Percentiles rank a stretch among this genome's conserved stretches.
Evolutionary conservation across 2,113 vertebrate genomes (phyloP).

Genomic region (Lophotis ruficrista): DNA sequence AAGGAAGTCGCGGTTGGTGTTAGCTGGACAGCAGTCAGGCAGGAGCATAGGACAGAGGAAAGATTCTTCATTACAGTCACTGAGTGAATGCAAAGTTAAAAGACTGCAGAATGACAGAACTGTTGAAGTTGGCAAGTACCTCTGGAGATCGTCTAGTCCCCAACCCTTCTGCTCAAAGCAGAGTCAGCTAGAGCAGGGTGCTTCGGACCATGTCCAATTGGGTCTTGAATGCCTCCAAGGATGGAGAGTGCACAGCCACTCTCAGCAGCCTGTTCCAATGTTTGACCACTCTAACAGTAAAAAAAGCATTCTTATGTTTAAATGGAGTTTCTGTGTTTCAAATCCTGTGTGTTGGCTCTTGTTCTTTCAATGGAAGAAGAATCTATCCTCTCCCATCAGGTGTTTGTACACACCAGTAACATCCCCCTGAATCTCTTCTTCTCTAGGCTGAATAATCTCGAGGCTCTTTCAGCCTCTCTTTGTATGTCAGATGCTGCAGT

Average conservation of each 20-base stretch:
- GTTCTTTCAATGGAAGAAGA: background rate
- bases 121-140: background rate
- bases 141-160: background rate
- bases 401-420: background rate
- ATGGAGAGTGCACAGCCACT: background rate
- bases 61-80: background rate
- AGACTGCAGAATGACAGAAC: background rate
- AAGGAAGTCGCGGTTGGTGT: background rate
- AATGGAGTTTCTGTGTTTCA: background rate
- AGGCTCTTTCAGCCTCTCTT: background rate
- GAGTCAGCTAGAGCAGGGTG: background rate
- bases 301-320: background rate
- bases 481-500: background rate
- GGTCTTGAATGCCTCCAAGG: background rate
- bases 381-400: background rate
- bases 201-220: background rate
- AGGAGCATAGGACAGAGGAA: background rate
- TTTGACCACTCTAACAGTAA: background rate
- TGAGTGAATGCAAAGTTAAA: background rate
- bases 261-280: background rate
- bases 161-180: background rate
- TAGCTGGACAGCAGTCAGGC: background rate
- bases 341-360: background rate
- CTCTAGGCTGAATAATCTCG: background rate
- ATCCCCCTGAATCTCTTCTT: background rate